Base-by-base conservation (phyloP, 2,888 invertebrate genomes). In the Thyatira batis region DNA sequence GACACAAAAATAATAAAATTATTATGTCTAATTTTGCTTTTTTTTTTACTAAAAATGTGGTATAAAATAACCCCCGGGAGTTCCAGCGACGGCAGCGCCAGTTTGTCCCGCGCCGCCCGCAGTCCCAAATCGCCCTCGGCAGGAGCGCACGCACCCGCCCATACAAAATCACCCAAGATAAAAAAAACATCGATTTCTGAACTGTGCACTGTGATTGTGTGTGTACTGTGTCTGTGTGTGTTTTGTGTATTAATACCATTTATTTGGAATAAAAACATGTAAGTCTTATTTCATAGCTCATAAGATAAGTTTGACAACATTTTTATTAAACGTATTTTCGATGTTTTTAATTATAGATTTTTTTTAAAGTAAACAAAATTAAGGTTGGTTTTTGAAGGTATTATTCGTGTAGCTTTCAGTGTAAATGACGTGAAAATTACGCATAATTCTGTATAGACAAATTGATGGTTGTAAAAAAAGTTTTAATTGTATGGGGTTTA, bases 161-260 rank as follows among this genome's bases (percentile, higher is more conserved):
- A 45, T 51, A 57, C 48, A 53, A 50, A 58, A 44, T 43, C 54
- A n/a, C 39, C 52, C 28, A 48, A 55, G 51, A 45, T 54, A 68
- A 64, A 65, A 58, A 62, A 61, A 62, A 73, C 73, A 73, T 73
- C 73, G 73, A 73, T 73, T 73, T 73, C 73, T 71, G 62, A 55
- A 60, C 55, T 17, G 73, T 73, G 78, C 8, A 17, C 64, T 65
- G 67, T 67, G 67, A 66, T 66, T 70, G 66, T 71, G 75, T 67
- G 75, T 67, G 63, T 61, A 55, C 58, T 57, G 46, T 28, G 65
- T 58, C 51, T 60, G 49, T 62, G 53, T 60, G 55, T 50, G 46
- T 49, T 48, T 54, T 54, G 53, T 55, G 23, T 46, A 45, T 11
- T 30, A 39, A 54, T 27, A 10, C 17, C 48, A 27, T 10, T 39